phyloP scores from a whole-genome alignment of 2,113 vertebrate genomes.

The Sorex fumeus region DNA sequence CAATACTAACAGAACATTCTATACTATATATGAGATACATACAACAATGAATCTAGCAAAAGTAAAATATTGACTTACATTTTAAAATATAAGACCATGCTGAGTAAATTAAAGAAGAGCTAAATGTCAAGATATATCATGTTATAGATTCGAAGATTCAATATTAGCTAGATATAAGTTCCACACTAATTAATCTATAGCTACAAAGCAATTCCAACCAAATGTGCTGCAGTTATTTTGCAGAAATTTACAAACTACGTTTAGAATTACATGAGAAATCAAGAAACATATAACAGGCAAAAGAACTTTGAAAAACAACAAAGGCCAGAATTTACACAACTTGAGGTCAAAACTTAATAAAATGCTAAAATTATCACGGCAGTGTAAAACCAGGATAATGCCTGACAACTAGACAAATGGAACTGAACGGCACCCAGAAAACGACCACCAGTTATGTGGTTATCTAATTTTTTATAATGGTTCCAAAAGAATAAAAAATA shows the following conservation, averaged over 20 bases:
- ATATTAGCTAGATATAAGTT: slow-evolving; percentile 4
- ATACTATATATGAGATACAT: background rate
- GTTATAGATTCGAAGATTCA: slow-evolving; percentile 38
- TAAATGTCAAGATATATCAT: slow-evolving; percentile 38
- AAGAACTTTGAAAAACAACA: slow-evolving; percentile 41
- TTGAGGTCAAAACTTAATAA: slow-evolving; percentile 33
- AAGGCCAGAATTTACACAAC: slow-evolving; percentile 6
- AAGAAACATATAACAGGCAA: background rate
- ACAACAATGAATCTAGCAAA: slow-evolving; percentile 16
- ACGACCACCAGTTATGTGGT: background rate
- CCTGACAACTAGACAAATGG: slow-evolving; percentile 7
- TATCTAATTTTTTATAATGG: slow-evolving; percentile 41
- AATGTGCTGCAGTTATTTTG: background rate
- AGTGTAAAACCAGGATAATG: background rate
- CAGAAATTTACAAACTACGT: slow-evolving; percentile 6
- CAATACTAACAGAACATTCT: no score
- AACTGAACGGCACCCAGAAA: slow-evolving; percentile 14
- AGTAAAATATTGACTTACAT: background rate
- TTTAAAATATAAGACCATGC: background rate
- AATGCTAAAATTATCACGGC: slow-evolving; percentile 44
- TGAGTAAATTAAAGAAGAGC: slow-evolving; percentile 32
- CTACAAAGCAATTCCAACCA: slow-evolving; percentile 50
- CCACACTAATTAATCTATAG: slow-evolving; percentile 13
- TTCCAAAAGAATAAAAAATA: background rate
- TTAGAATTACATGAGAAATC: slow-evolving; percentile 45